A percentile compares a stretch with the other conserved stretches of the same genome.
phyloP scores from a whole-genome alignment of 1,140 invertebrate species.

The Venustaconcha ellipsiformis region DNA sequence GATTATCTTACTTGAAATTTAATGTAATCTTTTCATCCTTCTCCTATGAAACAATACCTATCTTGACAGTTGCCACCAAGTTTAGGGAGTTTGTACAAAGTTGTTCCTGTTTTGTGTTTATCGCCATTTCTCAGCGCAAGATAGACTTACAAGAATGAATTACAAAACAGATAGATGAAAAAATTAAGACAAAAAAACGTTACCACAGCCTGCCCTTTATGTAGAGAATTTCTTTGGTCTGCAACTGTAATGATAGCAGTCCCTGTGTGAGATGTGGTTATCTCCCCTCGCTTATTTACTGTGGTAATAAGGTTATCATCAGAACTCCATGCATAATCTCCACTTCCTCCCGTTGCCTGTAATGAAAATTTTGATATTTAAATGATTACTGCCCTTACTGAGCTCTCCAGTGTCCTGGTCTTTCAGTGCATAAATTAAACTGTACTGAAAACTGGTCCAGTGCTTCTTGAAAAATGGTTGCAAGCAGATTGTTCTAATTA shows the following conservation, averaged over 20 bases:
- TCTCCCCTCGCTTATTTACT: constrained; percentile 74
- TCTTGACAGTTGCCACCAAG: no score
- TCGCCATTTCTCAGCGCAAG: no score
- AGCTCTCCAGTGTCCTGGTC: neutral
- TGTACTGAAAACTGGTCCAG: no score
- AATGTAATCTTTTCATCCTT: no score
- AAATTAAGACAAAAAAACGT: constrained; percentile 3
- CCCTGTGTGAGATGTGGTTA: constrained; percentile 75
- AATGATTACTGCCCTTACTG: neutral
- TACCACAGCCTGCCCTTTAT: constrained; percentile 71
- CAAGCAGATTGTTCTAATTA: neutral
- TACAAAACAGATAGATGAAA: neutral
- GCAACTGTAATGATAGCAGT: constrained; percentile 74
- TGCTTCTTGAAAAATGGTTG: neutral
- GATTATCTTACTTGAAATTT: no score
- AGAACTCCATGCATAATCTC: constrained; percentile 80
- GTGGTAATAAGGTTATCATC: constrained; percentile 68
- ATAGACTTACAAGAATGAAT: neutral
- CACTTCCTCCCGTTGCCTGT: constrained; percentile 78
- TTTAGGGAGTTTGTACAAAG: no score
- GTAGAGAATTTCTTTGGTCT: constrained; percentile 77
- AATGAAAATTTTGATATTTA: constrained; percentile 47
- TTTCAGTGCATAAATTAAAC: no score
- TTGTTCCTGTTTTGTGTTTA: no score
- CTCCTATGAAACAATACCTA: no score